These are phyloP conservation scores for Euglossa dilemma DNA, from an alignment of 1,140 invertebrate species.

Conservation along the genomic window DNA sequence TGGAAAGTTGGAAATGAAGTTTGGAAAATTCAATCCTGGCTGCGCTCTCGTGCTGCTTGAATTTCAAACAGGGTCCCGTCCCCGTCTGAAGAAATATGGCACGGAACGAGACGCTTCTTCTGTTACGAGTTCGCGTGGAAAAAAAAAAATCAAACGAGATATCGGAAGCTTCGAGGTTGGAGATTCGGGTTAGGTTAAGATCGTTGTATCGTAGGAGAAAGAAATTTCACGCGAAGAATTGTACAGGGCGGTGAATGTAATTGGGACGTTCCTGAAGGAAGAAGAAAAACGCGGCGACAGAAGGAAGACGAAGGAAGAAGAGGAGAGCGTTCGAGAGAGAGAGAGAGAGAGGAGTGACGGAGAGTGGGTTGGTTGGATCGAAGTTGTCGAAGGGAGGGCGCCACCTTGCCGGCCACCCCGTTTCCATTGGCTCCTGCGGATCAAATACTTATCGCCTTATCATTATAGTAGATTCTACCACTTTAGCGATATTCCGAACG, in stretches of 20 bases:
- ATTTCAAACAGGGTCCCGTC: not conserved
- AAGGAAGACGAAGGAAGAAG: not conserved
- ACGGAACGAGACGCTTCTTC: not conserved
- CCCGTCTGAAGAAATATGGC: not conserved
- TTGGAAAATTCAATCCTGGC: not conserved
- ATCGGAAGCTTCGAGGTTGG: not conserved
- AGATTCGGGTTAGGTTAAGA: not conserved
- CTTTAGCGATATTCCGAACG: not conserved
- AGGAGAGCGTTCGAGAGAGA: not conserved
- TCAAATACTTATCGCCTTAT: constrained; percentile 12
- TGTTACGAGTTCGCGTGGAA: not conserved
- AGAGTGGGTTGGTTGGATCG: constrained; percentile 68
- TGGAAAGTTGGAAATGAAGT: not conserved
- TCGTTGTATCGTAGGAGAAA: no score
- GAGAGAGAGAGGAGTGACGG: not conserved
- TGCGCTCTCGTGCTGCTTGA: not conserved
- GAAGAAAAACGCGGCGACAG: not conserved
- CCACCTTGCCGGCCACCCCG: constrained; percentile 71
- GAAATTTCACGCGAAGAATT: not conserved
- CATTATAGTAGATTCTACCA: not conserved
- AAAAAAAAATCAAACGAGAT: not conserved
- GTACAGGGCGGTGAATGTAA: not conserved
- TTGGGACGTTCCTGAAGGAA: not conserved
- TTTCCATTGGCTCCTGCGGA: constrained; percentile 45
- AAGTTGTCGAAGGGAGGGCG: constrained; percentile 73